A percentile compares a stretch with the other conserved stretches of the same genome.
Evolutionary conservation across 2,888 invertebrate genomes (phyloP).

Genomic region (Hyalella azteca): DNA sequence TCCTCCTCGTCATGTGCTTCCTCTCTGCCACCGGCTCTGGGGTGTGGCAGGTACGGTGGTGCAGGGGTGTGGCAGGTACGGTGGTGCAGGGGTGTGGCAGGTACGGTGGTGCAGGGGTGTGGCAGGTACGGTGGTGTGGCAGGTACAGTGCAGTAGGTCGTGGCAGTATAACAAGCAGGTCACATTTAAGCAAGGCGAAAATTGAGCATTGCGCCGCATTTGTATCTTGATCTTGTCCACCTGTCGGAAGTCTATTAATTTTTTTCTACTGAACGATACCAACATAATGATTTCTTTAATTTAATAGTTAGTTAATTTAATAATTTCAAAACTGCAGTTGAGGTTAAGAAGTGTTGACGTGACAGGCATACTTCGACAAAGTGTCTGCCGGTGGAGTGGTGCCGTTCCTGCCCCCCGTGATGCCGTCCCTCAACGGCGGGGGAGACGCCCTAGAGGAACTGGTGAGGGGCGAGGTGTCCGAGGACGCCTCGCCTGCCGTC

Average conservation of each 20-base stretch:
- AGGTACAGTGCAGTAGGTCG: no score
- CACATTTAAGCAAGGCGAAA: no score
- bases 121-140: neutral
- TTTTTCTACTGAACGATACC: no score
- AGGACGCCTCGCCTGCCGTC: neutral
- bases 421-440: neutral
- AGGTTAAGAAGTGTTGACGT: no score
- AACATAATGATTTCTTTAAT: no score
- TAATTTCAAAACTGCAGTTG: no score
- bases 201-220: no score
- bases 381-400: slow-evolving; percentile 44
- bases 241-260: no score
- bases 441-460: neutral
- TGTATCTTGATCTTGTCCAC: no score
- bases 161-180: no score
- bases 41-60: slow-evolving; percentile 60
- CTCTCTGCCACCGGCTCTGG: slow-evolving; percentile 65
- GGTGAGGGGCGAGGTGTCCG: slow-evolving; percentile 36
- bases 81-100: neutral
- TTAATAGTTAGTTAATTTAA: no score
- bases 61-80: neutral
- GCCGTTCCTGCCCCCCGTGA: slow-evolving; percentile 45
- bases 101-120: neutral
- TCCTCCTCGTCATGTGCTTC: slow-evolving; percentile 66
- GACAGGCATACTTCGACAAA: slow-evolving; percentile 42